Evolutionary conservation across 2,888 invertebrate genomes (phyloP).

Genomic region (Parnassius smintheus): DNA sequence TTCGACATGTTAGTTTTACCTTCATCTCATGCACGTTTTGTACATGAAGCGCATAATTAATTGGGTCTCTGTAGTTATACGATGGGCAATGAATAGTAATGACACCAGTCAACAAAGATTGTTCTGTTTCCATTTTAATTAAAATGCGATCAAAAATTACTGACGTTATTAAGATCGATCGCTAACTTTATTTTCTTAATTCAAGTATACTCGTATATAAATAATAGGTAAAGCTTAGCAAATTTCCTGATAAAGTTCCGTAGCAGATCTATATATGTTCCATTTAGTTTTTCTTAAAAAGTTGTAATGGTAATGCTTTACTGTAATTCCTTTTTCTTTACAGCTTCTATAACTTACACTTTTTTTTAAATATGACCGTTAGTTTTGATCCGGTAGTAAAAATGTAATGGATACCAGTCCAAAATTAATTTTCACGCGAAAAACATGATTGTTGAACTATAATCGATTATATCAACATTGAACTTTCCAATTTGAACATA

Average conservation of each 20-base stretch:
- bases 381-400: no score
- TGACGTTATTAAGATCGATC: slow-evolving; percentile 30
- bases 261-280: neutral
- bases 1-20: slow-evolving; percentile 46
- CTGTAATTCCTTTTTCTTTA: neutral
- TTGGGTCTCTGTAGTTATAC: slow-evolving; percentile 44
- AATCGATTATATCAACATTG: slow-evolving; percentile 66
- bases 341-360: no score
- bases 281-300: neutral
- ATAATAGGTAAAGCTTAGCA: neutral
- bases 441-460: slow-evolving; percentile 11
- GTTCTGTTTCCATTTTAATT: no score
- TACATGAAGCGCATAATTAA: slow-evolving; percentile 48
- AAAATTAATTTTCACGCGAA: no score
- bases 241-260: neutral
- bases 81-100: slow-evolving; percentile 73
- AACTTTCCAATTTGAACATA: slow-evolving; percentile 62
- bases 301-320: neutral
- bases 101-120: neutral
- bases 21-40: slow-evolving; percentile 55
- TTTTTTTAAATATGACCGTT: no score
- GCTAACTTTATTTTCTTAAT: slow-evolving; percentile 4
- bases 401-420: no score
- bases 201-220: neutral
- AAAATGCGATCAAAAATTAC: neutral